Conservation (phyloP, 2,888 invertebrate genomes). For the Gisinianus flammeolus region DNA sequence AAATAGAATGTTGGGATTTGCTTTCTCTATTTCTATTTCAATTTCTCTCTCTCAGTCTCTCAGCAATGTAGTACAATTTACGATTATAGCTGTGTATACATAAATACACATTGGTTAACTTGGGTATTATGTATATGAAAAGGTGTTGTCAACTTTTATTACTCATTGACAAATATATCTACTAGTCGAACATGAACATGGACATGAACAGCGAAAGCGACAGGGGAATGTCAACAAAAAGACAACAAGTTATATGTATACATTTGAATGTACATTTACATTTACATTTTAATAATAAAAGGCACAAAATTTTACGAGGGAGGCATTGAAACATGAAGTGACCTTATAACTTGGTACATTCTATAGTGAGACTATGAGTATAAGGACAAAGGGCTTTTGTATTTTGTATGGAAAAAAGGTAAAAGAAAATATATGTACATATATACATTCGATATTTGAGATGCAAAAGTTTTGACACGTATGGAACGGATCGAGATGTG, state of each 20-base stretch:
- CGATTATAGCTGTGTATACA: not conserved
- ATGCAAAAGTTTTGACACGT: not conserved
- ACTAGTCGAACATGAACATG: not conserved
- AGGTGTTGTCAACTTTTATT: no score
- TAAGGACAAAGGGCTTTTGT: no score
- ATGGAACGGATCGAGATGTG: not conserved
- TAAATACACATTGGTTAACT: not conserved
- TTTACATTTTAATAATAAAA: no score
- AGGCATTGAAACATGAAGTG: no score
- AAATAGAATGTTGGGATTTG: not conserved
- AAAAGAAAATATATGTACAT: not conserved
- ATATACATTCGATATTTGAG: not conserved
- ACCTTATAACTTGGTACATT: not conserved
- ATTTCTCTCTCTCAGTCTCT: conserved; percentile 3
- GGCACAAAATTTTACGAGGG: no score
- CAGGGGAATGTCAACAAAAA: not conserved
- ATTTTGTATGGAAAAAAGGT: not conserved
- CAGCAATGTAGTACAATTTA: not conserved
- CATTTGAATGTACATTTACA: no score
- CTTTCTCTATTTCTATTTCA: not conserved
- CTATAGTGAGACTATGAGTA: not conserved
- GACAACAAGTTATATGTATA: not conserved
- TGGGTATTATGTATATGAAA: no score
- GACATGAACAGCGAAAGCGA: not conserved
- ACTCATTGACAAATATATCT: no score